A percentile compares a stretch with the other conserved stretches of the same genome.
Evolutionary conservation across 2,797 vertebrate genomes (phyloP).

Genomic region (Sternotherus odoratus): DNA sequence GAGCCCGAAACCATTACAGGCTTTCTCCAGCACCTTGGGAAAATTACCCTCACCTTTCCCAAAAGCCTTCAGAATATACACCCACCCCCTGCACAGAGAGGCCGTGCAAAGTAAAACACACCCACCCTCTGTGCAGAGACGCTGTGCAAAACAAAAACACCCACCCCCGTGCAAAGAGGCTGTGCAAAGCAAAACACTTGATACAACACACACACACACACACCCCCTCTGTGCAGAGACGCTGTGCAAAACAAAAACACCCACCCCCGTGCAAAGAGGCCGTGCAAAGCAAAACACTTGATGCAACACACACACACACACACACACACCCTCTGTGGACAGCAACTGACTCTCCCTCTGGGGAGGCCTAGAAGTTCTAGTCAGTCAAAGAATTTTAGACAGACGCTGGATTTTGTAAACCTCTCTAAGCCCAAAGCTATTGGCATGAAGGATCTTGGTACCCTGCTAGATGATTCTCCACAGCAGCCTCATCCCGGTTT

Average conservation of each 20-base stretch:
- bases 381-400: background rate
- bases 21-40: background rate
- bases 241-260: background rate
- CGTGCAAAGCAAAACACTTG: background rate
- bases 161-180: background rate
- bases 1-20: background rate
- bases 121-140: background rate
- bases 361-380: background rate
- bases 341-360: background rate
- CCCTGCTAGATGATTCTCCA: background rate
- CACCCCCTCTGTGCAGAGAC: too few relatives aligned
- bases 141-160: background rate
- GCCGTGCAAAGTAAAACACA: background rate
- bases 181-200: too few relatives aligned
- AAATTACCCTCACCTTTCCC: background rate
- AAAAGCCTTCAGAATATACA: background rate
- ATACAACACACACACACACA: too few relatives aligned
- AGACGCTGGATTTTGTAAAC: background rate
- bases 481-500: background rate
- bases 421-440: background rate
- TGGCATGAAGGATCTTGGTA: background rate
- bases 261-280: background rate
- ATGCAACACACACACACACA: too few relatives aligned
- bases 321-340: too few relatives aligned
- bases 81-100: background rate